A percentile compares a stretch with the other conserved stretches of the same genome.
Conservation (phyloP, 2,113 vertebrate genomes). For the Coracopsis vasa region DNA sequence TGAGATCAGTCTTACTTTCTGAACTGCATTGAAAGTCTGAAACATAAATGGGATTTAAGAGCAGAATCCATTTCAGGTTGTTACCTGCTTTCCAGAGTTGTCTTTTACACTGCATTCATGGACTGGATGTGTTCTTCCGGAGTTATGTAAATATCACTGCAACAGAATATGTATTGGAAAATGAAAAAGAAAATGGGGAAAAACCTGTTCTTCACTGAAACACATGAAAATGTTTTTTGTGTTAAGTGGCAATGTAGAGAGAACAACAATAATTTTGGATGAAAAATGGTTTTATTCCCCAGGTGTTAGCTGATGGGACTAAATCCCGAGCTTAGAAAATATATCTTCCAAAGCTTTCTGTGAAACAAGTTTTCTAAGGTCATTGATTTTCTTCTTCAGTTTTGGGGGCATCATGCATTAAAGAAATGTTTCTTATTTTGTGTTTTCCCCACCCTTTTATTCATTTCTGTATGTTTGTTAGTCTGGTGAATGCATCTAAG, state of each 20-base stretch:
- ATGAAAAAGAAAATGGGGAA: rapidly evolving
- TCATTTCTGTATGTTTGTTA: not conserved
- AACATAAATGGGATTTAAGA: not conserved
- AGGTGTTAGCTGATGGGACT: not conserved
- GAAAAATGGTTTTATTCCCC: not conserved
- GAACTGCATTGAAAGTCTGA: not conserved
- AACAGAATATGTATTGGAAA: not conserved
- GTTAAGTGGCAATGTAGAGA: not conserved
- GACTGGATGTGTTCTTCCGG: not conserved
- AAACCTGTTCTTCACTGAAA: not conserved
- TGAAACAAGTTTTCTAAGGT: not conserved
- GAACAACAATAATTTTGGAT: not conserved
- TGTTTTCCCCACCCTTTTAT: not conserved
- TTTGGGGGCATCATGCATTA: not conserved
- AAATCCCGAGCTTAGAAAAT: not conserved
- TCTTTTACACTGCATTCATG: rapidly evolving
- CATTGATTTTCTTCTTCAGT: not conserved
- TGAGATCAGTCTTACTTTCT: not conserved
- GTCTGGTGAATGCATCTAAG: not conserved
- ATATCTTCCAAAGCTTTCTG: not conserved
- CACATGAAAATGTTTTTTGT: not conserved
- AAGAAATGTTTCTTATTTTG: not conserved
- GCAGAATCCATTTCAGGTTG: not conserved
- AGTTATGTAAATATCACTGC: not conserved
- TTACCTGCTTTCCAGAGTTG: not conserved